phyloP scores from a whole-genome alignment of 2,113 vertebrate genomes.

The Clarias magur region DNA sequence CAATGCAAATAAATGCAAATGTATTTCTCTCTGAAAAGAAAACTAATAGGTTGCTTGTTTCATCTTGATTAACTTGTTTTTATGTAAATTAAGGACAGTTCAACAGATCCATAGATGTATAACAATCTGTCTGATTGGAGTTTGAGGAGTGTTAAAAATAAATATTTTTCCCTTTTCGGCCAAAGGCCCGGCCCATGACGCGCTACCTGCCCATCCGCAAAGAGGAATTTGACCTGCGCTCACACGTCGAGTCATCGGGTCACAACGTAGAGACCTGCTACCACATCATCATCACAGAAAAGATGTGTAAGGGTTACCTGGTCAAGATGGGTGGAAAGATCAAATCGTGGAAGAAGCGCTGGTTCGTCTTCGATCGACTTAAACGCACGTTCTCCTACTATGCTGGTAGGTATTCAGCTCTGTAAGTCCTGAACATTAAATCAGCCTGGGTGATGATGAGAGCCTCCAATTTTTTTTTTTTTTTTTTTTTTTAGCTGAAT shows the following conservation, averaged over 20 bases:
- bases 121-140: neutral
- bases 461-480: neutral
- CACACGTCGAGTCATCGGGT: constrained; percentile 90
- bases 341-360: constrained; percentile 98
- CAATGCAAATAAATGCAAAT: neutral
- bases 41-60: neutral
- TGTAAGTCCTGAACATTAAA: neutral
- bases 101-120: neutral
- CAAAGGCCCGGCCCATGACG: constrained; percentile 90
- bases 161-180: neutral
- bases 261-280: constrained; percentile 91
- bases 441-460: neutral
- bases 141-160: neutral
- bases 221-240: constrained; percentile 93
- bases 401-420: constrained; percentile 73
- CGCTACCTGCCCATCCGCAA: constrained; percentile 95
- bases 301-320: constrained; percentile 96
- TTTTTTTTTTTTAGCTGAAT: neutral
- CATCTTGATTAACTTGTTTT: neutral
- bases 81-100: neutral
- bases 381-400: constrained; percentile 96
- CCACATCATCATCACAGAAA: constrained; percentile 87
- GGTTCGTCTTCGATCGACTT: constrained; percentile 98
- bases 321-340: constrained; percentile 99
- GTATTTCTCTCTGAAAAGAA: neutral